Base-by-base conservation (phyloP, 2,888 invertebrate genomes). In the Chymomyza fuscimana region DNA sequence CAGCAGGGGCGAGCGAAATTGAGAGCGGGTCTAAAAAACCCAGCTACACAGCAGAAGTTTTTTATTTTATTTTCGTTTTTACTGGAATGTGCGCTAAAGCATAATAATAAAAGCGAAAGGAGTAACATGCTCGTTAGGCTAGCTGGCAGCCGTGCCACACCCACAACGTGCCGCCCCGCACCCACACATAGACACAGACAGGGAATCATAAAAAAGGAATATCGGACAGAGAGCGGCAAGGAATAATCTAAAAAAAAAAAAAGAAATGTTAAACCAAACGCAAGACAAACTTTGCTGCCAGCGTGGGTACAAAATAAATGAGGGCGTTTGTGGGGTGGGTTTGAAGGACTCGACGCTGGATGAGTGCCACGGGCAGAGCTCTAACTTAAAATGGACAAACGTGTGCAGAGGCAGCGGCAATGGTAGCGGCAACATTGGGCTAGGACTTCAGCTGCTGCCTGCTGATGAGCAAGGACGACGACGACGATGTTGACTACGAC, bases 311-410 rank as follows among this genome's bases (percentile, higher is more conserved):
- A 84, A 84, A 88, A 87, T 88, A 87, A 88, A 85, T 88, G 83
- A 87, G 83, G 72, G 66, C 66, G 60, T 59, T 46, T 54, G 50
- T n/a, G 9, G 67, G 61, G 36, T 63, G 65, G 66, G 67, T 69
- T 78, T 84, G 83, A 88, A 87, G 83, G 87, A 88, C 83, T 15
- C n/a, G 61, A 67, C 67, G 87, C 83, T 88, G 89, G 89, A 88
- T 88, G 83, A 84, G 86, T 88, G 83, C 83, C 89, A 84, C 73
- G 81, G 83, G 88, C 90, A 88, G 89, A 84, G 80, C 90, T 89
- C 85, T 78, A 90, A 90, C 89, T 86, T 86, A 86, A 86, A 83
- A 89, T 89, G 89, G 85, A 88, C 88, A 90, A 88, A 76, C 86
- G 79, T 79, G 83, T 81, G 74, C 79, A 63, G 62, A 63, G 64